Base-by-base conservation (phyloP, 1,140 invertebrate genomes). In the Tetranychus cinnabarinus region DNA sequence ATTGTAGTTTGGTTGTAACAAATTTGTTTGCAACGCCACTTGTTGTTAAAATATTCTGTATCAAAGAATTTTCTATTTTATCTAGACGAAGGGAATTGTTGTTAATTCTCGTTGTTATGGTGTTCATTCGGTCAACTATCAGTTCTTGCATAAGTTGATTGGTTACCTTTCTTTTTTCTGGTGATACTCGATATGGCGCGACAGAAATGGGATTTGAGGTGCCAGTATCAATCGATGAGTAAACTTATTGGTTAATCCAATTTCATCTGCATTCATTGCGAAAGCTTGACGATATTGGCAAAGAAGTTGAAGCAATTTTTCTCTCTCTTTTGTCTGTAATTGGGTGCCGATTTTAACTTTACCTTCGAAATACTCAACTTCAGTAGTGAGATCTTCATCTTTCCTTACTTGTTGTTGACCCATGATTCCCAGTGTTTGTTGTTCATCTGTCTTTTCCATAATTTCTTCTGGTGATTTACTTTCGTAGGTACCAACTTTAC, bases 51-150 rank as follows among this genome's bases (percentile, higher is more conserved):
- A n/a, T n/a, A n/a, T n/a, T n/a, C n/a, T n/a, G n/a, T n/a, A n/a
- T n/a, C n/a, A n/a, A n/a, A n/a, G n/a, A n/a, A n/a, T n/a, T n/a
- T n/a, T n/a, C n/a, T n/a, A n/a, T n/a, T n/a, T n/a, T n/a, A n/a
- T n/a, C n/a, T n/a, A n/a, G n/a, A n/a, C n/a, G n/a, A n/a, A n/a
- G n/a, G n/a, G n/a, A n/a, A n/a, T n/a, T n/a, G n/a, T n/a, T n/a
- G n/a, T n/a, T n/a, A n/a, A n/a, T n/a, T n/a, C n/a, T n/a, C n/a
- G n/a, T n/a, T n/a, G n/a, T n/a, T n/a, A n/a, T n/a, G n/a, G n/a
- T 60, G 48, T 75, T 71, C 1, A 76, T 70, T 6, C 68, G 66
- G 7, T 58, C 62, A 15, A 66, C 33, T 62, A 72, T 55, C 10
- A 72, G 45, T 36, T 73, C 68, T 13, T 67, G 50, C 15, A 74